Base-by-base conservation (phyloP, 2,113 vertebrate genomes). In the Trematomus loennbergii region DNA sequence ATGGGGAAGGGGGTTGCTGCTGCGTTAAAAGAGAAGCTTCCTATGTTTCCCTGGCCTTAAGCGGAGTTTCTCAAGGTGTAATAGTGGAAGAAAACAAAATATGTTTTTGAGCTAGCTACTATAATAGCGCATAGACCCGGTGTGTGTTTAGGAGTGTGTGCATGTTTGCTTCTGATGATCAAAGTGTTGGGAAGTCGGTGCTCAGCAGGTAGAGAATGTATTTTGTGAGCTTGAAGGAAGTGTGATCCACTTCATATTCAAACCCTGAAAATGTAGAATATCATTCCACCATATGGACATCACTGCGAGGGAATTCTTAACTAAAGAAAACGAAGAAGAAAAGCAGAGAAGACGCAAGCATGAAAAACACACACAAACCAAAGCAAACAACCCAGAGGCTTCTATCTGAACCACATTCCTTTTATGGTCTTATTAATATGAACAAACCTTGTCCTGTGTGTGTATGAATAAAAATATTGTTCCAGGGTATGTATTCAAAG, bases 201-300 rank as follows among this genome's bases (percentile, higher is more conserved):
- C 90, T 89, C 87, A 90, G 89, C 87, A 91, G 84, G 91, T 86
- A 76, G 64, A 36, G 68, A 76, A 48, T 63, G 59, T 60, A 72
- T 88, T 84, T 65, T 68, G 79, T 82, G 80, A 80, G 78, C 84
- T 84, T 62, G 83, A 77, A 83, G 83, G 53, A 85, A 72, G 68
- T 40, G 49, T 33, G 64, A 68, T 74, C 54, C 79, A 72, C 53
- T 79, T 70, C 72, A 48, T 72, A 58, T 70, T 80, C 85, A 87
- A 84, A 78, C 52, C 66, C 57, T 66, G 55, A 78, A 86, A 86
- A 79, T 83, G 48, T 45, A 12, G 43, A 87, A 83, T 86, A 79
- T 88, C 76, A 86, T 50, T 79, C 20, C 54, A 45, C 78, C 87
- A 82, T 87, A 84, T 77, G 87, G 85, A 82, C 85, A 12, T 58